phyloP scores from a whole-genome alignment of 2,113 vertebrate species.

The Megalops atlanticus region DNA sequence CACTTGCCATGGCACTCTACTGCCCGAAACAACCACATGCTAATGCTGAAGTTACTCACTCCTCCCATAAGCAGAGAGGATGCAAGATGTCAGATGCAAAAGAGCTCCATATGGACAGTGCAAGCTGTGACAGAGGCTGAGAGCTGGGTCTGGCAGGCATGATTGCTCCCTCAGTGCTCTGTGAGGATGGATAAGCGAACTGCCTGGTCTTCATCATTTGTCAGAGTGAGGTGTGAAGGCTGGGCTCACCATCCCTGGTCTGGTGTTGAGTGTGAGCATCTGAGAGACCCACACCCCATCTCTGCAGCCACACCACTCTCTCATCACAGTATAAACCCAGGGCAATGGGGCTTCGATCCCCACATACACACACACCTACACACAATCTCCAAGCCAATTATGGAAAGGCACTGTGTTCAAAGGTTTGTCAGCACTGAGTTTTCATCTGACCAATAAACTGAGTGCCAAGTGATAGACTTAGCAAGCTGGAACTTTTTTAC shows the following conservation, averaged over 20 bases:
- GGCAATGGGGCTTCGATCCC: background rate
- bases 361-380: background rate
- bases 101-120: background rate
- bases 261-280: background rate
- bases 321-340: background rate
- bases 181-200: background rate
- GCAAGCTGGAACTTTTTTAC: background rate
- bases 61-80: background rate
- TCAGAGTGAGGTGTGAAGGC: background rate
- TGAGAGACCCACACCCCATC: constrained; percentile 1
- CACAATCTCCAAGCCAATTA: background rate
- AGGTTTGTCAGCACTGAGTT: background rate
- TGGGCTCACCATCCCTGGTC: background rate
- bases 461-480: background rate
- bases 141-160: background rate
- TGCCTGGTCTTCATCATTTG: background rate
- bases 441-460: background rate
- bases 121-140: background rate
- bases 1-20: background rate
- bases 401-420: background rate
- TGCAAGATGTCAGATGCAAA: background rate
- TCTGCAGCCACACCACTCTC: background rate
- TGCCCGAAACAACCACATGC: background rate
- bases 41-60: background rate
- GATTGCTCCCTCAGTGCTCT: background rate